Evolutionary conservation across 1,140 invertebrate species (phyloP), one percentile per base, ranked within the genome.

Genomic region (Drosophila malerkotliana): DNA sequence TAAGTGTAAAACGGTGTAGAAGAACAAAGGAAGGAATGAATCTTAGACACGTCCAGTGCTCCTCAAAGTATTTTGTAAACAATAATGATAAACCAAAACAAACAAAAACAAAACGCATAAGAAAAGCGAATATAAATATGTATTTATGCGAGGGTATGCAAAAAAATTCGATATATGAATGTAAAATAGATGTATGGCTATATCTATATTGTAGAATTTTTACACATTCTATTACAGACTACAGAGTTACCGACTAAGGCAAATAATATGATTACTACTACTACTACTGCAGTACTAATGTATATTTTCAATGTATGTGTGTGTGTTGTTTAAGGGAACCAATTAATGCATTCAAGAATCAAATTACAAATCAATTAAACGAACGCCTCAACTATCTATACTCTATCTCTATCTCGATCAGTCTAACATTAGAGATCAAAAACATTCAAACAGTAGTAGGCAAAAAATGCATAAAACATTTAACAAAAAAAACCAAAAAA

Each of bases 21-120:
- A 63, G 76, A 41, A 79, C 56, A 60, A 39, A 28, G 63, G 14
- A 67, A 48, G 66, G 54, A 68, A 52, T 68, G 74, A 87, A 89
- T 83, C 82, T 87, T 78, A 90, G 81, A 82, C 82, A 84, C 88
- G 87, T 90, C 87, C 87, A 90, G 87, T 90, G 87, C 87, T 90
- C 87, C 87, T 90, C 87, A 90, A 90, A 90, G 87, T 90, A 90
- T 90, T 90, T 81, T 90, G 87, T 90, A 90, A 90, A 90, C 87
- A 90, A 87, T 90, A 90, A 88, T 89, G 84, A 88, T 88, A 89
- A 68, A 69, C 54, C 52, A 48, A 68, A 44, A 63, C 45, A 39
- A 60, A 45, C 14, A 53, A 59, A 57, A 60, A 58, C 34, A 59
- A 61, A 24, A n/a, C 49, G 59, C 48, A 52, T 30, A 69, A 69